These are phyloP conservation scores for Drosophila yooni DNA, from an alignment of 2,888 invertebrate genomes.

Conservation along the genomic window DNA sequence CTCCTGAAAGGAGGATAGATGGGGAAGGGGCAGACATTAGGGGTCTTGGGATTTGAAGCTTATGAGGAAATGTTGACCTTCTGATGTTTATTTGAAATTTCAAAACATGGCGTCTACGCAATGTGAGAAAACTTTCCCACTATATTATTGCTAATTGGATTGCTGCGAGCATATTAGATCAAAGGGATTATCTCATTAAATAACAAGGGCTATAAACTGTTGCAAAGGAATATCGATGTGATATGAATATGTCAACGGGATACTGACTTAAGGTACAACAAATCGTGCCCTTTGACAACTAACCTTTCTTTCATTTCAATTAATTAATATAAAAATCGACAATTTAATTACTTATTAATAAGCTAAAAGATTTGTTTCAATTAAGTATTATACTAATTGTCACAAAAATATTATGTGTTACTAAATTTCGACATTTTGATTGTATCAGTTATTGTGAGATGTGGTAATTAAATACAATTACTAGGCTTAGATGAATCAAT, in stretches of 20 bases:
- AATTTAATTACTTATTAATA: background rate
- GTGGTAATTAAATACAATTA: background rate
- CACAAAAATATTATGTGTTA: background rate
- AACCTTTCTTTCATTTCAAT: background rate
- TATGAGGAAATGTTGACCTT: constrained; percentile 55
- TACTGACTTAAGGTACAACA: background rate
- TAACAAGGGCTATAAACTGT: constrained; percentile 16
- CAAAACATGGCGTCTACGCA: constrained; percentile 33
- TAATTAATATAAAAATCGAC: background rate
- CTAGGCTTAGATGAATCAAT: background rate
- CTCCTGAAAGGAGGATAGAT: constrained; percentile 1
- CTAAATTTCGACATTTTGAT: background rate
- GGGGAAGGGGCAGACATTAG: background rate
- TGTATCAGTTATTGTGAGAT: background rate
- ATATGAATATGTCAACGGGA: background rate
- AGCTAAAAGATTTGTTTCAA: background rate
- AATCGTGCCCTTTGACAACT: background rate
- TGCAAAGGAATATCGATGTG: constrained; percentile 17
- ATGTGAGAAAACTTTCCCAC: constrained; percentile 22
- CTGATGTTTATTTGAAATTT: constrained; percentile 29
- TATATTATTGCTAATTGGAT: constrained; percentile 35
- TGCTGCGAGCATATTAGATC: constrained; percentile 45
- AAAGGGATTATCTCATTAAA: constrained; percentile 42
- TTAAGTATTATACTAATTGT: background rate
- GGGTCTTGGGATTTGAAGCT: constrained; percentile 23